Evolutionary conservation across 2,888 invertebrate genomes (phyloP), one percentile per base, ranked within the genome.

Genomic region (Dynastes maya): DNA sequence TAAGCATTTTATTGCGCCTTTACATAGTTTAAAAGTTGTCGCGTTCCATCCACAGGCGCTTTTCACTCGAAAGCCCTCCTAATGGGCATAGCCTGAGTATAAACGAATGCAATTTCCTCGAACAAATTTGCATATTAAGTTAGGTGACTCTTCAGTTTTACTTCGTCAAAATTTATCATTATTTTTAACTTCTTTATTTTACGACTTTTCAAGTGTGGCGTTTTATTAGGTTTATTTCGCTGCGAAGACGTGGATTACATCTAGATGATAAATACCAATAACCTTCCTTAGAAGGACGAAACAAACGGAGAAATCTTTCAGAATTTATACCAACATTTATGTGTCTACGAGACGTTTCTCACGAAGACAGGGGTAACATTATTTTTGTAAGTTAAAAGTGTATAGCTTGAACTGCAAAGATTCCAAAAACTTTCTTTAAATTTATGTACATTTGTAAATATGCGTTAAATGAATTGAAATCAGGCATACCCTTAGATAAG

Each of bases 71-170:
- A 68, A 68, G 68, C 68, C 53, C 13, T 68, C 29, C 51, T 51
- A 68, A 68, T 68, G 68, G 68, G 68, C 51, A 68, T 68, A 68
- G 51, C 32, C 51, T 22, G 68, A 51, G 53, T 68, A 68, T 51
- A 68, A 68, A 68, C 68, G 68, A 68, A 68, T 68, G 68, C 68
- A 68, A 68, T 68, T 68, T 68, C 68, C 53, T 51, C 68, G 68
- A 68, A 68, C 68, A 68, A 68, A 68, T 68, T 68, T 51, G 68
- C 68, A 68, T 68, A 68, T 68, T 68, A 68, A 68, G 68, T 68
- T 40, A n/a, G 51, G 51, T 51, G 49, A 29, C 51, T 68, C 65
- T 67, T 67, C 51, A 51, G 29, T 13, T 27, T 68, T 68, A 68
- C 51, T 68, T 29, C 51, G 8, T 40, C 40, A n/a, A 68, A 68